phyloP scores from a whole-genome alignment of 2,888 invertebrate species.

The Epicampocera succincta region DNA sequence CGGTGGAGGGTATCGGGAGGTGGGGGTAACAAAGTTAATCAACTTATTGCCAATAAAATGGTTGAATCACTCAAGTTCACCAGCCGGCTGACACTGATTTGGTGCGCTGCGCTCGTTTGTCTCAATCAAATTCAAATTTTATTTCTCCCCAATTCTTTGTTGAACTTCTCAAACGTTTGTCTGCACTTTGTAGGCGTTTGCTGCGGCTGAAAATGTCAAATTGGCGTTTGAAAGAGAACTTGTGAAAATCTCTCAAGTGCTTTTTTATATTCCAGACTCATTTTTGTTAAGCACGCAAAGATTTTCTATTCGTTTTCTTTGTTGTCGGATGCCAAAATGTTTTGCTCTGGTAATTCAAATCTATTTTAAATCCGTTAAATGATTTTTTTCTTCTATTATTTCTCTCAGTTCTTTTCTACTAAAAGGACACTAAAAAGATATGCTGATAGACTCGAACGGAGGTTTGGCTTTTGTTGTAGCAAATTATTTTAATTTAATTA shows the following conservation, averaged over 20 bases:
- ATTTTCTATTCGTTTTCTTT: not conserved
- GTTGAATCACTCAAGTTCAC: constrained; percentile 13
- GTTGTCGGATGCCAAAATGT: not conserved
- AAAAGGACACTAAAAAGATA: not conserved
- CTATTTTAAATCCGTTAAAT: constrained; percentile 51
- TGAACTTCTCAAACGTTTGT: too few species aligned
- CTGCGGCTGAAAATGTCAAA: constrained; percentile 9
- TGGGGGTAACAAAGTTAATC: too few species aligned
- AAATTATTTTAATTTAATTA: too few species aligned
- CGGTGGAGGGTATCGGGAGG: too few species aligned
- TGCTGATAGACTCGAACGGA: constrained; percentile 4
- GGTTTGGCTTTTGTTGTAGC: too few species aligned
- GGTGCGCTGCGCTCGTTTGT: constrained; percentile 19
- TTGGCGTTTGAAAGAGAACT: constrained; percentile 41
- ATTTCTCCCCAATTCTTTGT: not conserved
- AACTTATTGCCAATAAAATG: not conserved
- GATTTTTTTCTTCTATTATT: not conserved
- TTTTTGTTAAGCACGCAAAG: not conserved
- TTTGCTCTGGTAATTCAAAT: constrained; percentile 55
- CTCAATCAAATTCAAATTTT: constrained; percentile 33
- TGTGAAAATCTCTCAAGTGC: not conserved
- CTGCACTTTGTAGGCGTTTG: not conserved
- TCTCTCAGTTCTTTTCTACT: constrained; percentile 5
- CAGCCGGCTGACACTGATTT: constrained; percentile 6
- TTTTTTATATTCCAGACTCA: constrained; percentile 7